Evolutionary conservation across 2,797 vertebrate species (phyloP), one percentile per base, ranked within the genome.

Genomic region (Mus minutoides): DNA sequence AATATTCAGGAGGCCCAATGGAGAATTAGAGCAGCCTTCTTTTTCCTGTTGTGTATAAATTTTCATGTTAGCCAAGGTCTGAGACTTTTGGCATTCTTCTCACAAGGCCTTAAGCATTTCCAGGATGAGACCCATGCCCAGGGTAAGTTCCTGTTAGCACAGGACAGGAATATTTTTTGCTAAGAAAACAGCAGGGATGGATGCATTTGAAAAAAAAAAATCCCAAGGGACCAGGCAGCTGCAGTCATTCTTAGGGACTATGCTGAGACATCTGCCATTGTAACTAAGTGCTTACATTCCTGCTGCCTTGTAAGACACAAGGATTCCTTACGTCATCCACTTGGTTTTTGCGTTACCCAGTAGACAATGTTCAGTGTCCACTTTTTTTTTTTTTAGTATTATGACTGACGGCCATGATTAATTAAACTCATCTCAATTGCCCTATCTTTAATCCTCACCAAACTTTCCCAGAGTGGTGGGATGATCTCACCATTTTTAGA

Each of bases 31-130:
- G 9, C 11, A 56, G 11, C 58, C 79, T 2, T 69, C 52, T 82
- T 49, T 56, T 34, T 54, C 29, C 26, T 21, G 21, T 22, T 67
- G 22, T 78, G 58, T 34, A 67, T 91, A 60, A 75, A 22, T 58
- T 26, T 58, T 91, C 40, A 22, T 34, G 8, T 31, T 67, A 76
- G 21, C 90, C 24, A 16, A 79, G 43, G 58, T 78, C 40, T 62
- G 88, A 52, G 89, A 88, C 17, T 64, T 77, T 89, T 89, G 43
- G 26, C 46, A 58, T 16, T 84, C 77, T 93, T 93, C 46, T 91
- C 62, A 86, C 2, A 49, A 89, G 58, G 71, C 90, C 24, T 40
- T 75, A 31, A 90, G 86, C 40, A 34, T 82, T 76, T 84, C 85
- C 64, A 90, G 77, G 40, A 67, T 56, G 40, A 22, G 60, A 58